These are phyloP conservation scores for Dermatophagoides farinae DNA, from an alignment of 1,140 invertebrate genomes.

Conservation along the genomic window DNA sequence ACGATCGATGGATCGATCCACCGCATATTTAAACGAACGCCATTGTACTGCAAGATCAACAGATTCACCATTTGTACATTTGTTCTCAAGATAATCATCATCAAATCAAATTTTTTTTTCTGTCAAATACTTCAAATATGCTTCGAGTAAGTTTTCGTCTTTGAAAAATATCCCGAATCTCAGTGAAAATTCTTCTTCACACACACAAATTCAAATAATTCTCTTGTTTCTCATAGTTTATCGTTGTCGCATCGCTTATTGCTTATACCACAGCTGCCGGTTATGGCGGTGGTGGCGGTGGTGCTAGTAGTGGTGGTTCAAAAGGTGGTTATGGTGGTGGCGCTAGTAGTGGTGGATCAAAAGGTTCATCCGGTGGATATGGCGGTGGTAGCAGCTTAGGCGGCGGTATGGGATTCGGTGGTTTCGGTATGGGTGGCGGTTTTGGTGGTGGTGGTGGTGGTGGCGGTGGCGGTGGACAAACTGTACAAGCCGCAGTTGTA, in stretches of 20 bases:
- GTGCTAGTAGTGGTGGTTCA: background rate
- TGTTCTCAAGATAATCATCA: no score
- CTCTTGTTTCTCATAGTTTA: background rate
- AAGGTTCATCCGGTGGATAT: background rate
- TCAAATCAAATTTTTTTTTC: no score
- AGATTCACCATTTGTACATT: no score
- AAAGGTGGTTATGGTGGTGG: conserved; percentile 4
- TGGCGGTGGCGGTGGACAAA: background rate
- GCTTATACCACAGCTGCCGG: background rate
- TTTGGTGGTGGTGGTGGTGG: background rate
- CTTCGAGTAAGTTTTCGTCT: background rate
- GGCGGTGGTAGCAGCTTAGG: conserved; percentile 2
- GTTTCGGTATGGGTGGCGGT: conserved; percentile 2
- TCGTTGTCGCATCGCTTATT: background rate
- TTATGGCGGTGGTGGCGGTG: background rate
- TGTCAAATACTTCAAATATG: background rate
- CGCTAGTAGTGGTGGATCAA: background rate
- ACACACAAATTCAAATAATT: background rate
- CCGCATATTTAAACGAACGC: no score
- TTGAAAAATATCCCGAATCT: background rate
- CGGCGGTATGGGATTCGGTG: background rate
- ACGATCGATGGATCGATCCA: no score
- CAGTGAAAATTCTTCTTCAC: background rate
- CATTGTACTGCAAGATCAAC: no score
- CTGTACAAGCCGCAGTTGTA: background rate